phyloP scores from a whole-genome alignment of 1,140 invertebrate genomes.

The Drosophila mayri region DNA sequence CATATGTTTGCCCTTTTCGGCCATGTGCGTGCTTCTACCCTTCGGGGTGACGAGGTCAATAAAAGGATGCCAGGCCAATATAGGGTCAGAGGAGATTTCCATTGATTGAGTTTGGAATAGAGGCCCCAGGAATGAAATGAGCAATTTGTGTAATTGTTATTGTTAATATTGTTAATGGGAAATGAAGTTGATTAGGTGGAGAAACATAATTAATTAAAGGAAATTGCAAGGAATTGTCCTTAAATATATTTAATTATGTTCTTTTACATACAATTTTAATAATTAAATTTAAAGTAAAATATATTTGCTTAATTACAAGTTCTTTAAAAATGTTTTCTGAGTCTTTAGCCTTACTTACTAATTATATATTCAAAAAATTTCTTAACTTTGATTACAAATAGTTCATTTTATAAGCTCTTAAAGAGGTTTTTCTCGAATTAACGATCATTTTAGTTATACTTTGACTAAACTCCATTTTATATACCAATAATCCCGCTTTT shows the following conservation, averaged over 20 bases:
- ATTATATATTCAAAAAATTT: too few species aligned
- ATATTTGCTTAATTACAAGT: too few species aligned
- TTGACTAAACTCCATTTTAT: too few species aligned
- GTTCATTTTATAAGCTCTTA: fast-evolving
- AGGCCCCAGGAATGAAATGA: not conserved
- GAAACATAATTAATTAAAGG: not conserved
- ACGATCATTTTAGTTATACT: too few species aligned
- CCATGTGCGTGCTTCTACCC: slow-evolving; percentile 29
- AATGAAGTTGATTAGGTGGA: not conserved
- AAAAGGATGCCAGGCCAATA: slow-evolving; percentile 36
- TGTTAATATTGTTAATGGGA: slow-evolving; percentile 47
- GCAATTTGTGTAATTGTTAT: slow-evolving; percentile 41
- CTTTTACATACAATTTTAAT: too few species aligned
- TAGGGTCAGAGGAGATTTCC: slow-evolving; percentile 15
- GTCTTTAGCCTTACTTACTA: too few species aligned
- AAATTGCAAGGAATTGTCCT: too few species aligned
- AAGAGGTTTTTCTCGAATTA: not conserved
- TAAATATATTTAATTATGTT: not conserved
- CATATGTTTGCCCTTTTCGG: slow-evolving; percentile 46
- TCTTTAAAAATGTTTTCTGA: too few species aligned
- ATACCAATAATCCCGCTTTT: not conserved
- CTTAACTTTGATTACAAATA: not conserved
- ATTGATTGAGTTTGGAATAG: slow-evolving; percentile 33
- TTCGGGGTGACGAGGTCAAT: slow-evolving; percentile 27
- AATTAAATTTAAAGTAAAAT: not conserved